Evolutionary conservation across 1,140 invertebrate genomes (phyloP).

Genomic region (Cheumatopsyche charites): DNA sequence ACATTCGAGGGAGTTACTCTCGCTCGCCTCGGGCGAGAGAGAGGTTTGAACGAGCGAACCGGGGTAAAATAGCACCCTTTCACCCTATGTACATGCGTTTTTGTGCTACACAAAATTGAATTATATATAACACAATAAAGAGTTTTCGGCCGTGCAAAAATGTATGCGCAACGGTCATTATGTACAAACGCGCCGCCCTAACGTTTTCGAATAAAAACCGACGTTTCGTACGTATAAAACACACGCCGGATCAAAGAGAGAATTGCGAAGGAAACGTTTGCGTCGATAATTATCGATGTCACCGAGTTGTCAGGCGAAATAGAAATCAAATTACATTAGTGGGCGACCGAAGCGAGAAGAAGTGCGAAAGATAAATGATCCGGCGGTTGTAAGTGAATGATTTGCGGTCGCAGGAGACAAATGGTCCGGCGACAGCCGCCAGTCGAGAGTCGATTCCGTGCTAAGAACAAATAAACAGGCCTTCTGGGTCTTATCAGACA

Average conservation of each 20-base stretch:
- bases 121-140: conserved; percentile 29
- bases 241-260: too few relatives aligned
- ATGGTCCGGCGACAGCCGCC: conserved; percentile 16
- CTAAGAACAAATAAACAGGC: conserved; percentile 5
- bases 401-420: conserved; percentile 20
- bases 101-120: conserved; percentile 19
- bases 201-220: too few relatives aligned
- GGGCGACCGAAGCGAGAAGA: neutral
- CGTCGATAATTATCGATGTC: neutral
- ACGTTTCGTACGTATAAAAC: too few relatives aligned
- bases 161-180: conserved; percentile 9
- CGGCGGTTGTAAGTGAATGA: conserved; percentile 12
- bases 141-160: neutral
- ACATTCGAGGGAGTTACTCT: conserved; percentile 25
- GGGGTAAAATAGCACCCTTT: conserved; percentile 27
- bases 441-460: neutral
- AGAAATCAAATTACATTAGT: conserved; percentile 12
- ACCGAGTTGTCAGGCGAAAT: conserved; percentile 2
- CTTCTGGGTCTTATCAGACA: neutral
- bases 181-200: too few relatives aligned
- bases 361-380: conserved; percentile 23
- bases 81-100: conserved; percentile 4
- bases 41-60: conserved; percentile 17
- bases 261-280: neutral
- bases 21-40: conserved; percentile 8